Percentiles rank a stretch among this genome's conserved stretches.
phyloP scores from a whole-genome alignment of 2,113 vertebrate genomes.

The Brachyistius frenatus region DNA sequence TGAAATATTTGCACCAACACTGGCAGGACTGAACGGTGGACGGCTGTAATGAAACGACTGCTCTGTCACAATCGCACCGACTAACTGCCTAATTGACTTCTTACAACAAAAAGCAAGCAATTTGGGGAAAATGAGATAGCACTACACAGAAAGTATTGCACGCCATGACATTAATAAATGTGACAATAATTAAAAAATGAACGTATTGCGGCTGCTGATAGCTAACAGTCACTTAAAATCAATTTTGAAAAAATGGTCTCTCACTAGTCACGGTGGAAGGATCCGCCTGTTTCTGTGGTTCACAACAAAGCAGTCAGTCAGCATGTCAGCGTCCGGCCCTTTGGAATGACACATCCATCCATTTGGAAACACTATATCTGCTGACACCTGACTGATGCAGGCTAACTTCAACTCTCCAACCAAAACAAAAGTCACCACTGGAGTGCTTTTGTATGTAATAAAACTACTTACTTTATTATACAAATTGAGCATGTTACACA shows the following conservation, averaged over 20 bases:
- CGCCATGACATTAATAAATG: constrained; percentile 3
- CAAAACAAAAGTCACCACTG: too few relatives aligned
- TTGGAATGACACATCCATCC: constrained; percentile 15
- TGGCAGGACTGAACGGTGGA: constrained; percentile 11
- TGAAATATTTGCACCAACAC: constrained; percentile 16
- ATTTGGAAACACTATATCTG: not conserved
- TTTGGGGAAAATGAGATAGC: not conserved
- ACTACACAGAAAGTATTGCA: constrained; percentile 8
- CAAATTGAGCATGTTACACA: too few relatives aligned
- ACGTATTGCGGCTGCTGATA: not conserved
- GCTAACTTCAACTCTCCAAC: not conserved
- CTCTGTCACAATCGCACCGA: not conserved
- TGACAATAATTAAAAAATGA: constrained; percentile 6
- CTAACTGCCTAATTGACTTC: constrained; percentile 22
- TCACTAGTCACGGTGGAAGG: not conserved
- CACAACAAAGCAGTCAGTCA: constrained; percentile 41
- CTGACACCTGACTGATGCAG: not conserved
- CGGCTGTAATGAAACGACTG: not conserved
- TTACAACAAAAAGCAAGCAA: constrained; percentile 9
- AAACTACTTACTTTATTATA: too few relatives aligned
- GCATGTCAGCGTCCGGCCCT: constrained; percentile 8
- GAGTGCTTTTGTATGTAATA: too few relatives aligned
- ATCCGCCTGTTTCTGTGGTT: constrained; percentile 13
- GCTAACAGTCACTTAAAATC: constrained; percentile 27
- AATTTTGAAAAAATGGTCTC: constrained; percentile 15